Base-by-base conservation (phyloP, 2,888 invertebrate species). In the Meta bourneti region DNA sequence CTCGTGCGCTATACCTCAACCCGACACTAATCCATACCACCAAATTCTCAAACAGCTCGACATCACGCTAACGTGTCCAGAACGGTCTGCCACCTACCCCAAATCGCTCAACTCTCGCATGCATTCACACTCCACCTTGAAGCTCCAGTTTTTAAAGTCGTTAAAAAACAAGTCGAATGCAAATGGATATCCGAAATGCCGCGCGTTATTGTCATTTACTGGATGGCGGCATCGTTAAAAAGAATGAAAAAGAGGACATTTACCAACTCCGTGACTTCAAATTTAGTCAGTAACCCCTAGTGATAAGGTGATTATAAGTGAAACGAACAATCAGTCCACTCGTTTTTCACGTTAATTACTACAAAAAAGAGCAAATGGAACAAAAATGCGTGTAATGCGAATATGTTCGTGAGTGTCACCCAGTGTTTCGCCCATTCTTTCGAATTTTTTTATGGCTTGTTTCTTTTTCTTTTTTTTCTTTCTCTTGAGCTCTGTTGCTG, bases 251-350 rank as follows among this genome's bases (percentile, higher is more conserved):
- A 61, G 16, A 61, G 16, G 61, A 16, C 61, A 61, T 61, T 52
- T 84, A 5, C 54, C 34, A 16, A 54, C 61, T 72, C 16, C 48
- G 54, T 84, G 75, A 48, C 82, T 75, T n/a, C 75, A 20, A 84
- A 84, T 74, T 84, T 61, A 84, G 54, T 48, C 61, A 51, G 84
- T 84, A 84, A 84, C 84, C 84, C 78, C 48, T 84, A 75, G 84
- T 75, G 84, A 84, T 74, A 48, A 75, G 75, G 75, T 75, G 52
- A 84, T 84, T 84, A 52, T 74, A 61, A 72, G 51, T 52, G 84
- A 61, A 75, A 75, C 61, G 84, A 84, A 84, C 78, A 84, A 61
- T 51, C 74, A 72, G 61, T 81, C 20, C 49, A n/a, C 48, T 20
- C 13, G 16, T 7, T 84, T 84, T 75, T 75, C 54, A 75, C 84